Base-by-base conservation (phyloP, 2,888 invertebrate genomes). In the Netelia inedita region DNA sequence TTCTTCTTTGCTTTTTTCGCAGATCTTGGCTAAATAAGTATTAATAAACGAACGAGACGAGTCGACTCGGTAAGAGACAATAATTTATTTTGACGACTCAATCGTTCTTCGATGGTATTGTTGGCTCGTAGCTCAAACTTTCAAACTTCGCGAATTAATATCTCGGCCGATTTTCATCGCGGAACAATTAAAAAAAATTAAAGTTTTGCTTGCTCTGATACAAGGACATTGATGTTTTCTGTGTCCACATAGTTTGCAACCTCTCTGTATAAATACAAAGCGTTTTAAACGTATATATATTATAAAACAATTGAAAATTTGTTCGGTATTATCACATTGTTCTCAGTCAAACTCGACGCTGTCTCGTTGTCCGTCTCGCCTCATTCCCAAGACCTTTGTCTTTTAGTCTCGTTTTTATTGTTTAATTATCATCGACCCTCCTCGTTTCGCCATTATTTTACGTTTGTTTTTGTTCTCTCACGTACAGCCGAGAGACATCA, bases 401-500 rank as follows among this genome's bases (percentile, higher is more conserved):
- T 14, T 46, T 14, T 14, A 14, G 8, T 14, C 10, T 69, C 35
- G 19, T 53, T 63, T 35, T 63, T 65, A 28, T 46, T 50, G 57
- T 11, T 61, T 35, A 3, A 16, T 16, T 55, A 16, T 5, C n/a
- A 10, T 46, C 46, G 46, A 61, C 10, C 28, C 35, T n/a, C 11
- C 16, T 21, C 11, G 9, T 14, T 35, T 35, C 28, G 41, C 46
- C n/a, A n/a, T 43, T 1, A 46, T 63, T 74, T 79, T 21, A 68
- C 43, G 65, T 55, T 28, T 76, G 68, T 63, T 78, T 78, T 59
- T 78, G 59, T 41, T 35, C 35, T 41, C n/a, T 53, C 50, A 43
- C 59, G 59, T 21, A 43, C 85, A 82, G 82, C 66, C 41, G 61
- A 78, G 78, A 59, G 74, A 75, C 65, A 41, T 65, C 69, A 63